Base-by-base conservation (phyloP, 2,888 invertebrate species). In the Callyntrura guangdongensis region DNA sequence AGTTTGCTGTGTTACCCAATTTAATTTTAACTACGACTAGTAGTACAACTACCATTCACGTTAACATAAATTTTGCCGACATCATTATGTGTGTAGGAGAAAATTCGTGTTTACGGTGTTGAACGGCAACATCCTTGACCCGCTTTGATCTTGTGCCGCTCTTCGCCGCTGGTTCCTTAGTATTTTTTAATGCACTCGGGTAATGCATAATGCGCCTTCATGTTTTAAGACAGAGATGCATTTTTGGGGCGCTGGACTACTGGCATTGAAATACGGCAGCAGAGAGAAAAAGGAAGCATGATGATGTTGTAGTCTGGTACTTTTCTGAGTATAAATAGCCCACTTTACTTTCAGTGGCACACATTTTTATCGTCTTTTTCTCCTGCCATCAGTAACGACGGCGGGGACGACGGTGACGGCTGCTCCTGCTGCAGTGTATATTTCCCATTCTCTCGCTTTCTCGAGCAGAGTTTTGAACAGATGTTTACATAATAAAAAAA, bases 101-200 rank as follows among this genome's bases (percentile, higher is more conserved):
- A 53, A 53, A 1, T 53, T 53, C 53, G n/a, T 53, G 53, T 53
- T 9, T 53, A 53, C 53, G 1, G 53, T 20, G n/a, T 0, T 17
- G 64, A 64, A 2, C 47, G 27, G 67, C n/a, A n/a, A 74, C 47
- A 74, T 74, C 74, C 74, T 74, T 74, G 74, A 74, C 74, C 74
- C 14, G 47, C 20, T 74, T 74, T 27, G 14, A 36, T 69, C 3
- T 45, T 36, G 2, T 69, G 14, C 22, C 61, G n/a, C n/a, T n/a
- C n/a, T n/a, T n/a, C n/a, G n/a, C n/a, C n/a, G n/a, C n/a, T n/a
- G 61, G 25, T 25, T 45, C 47, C 11, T 74, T 72, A n/a, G 69
- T n/a, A 36, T 69, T 12, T 69, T 69, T 69, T 69, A 64, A 67
- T 67, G 53, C 17, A 64, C 14, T 69, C 11, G 6, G 12, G 17